Evolutionary conservation across 2,888 invertebrate species (phyloP).

Genomic region (Callinectes sapidus): DNA sequence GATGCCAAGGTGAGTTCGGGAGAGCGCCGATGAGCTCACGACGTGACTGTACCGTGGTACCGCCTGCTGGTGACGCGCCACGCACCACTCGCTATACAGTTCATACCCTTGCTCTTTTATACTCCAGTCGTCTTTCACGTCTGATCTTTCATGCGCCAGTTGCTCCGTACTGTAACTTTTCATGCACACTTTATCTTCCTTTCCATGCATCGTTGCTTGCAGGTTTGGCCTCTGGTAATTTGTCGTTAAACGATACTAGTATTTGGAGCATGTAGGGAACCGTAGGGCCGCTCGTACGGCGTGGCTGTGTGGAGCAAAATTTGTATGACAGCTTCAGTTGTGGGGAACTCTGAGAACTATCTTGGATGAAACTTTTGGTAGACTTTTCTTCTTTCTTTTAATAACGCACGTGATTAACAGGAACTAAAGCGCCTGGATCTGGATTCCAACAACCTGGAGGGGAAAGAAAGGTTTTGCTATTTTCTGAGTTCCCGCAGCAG

Average conservation of each 20-base stretch:
- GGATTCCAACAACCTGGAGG: background rate
- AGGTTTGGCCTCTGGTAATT: background rate
- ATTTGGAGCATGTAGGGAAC: background rate
- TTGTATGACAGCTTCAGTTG: background rate
- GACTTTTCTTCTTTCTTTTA: background rate
- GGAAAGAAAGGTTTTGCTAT: background rate
- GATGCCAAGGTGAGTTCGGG: constrained; percentile 34
- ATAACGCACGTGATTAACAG: background rate
- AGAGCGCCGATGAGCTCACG: background rate
- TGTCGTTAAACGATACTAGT: background rate
- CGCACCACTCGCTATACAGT: background rate
- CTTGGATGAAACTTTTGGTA: background rate
- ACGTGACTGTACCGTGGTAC: background rate
- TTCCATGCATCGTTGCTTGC: background rate
- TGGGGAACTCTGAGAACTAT: background rate
- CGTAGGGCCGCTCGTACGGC: background rate
- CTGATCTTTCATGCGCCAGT: background rate
- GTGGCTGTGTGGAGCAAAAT: background rate
- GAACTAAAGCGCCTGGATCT: background rate
- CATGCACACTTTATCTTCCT: constrained; percentile 1
- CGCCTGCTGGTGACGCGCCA: background rate
- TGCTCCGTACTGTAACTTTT: background rate
- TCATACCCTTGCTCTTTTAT: constrained; percentile 16
- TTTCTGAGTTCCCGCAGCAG: background rate
- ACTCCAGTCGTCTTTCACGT: background rate